Evolutionary conservation across 2,797 vertebrate species (phyloP).

Genomic region (Eurystomus glaucurus): DNA sequence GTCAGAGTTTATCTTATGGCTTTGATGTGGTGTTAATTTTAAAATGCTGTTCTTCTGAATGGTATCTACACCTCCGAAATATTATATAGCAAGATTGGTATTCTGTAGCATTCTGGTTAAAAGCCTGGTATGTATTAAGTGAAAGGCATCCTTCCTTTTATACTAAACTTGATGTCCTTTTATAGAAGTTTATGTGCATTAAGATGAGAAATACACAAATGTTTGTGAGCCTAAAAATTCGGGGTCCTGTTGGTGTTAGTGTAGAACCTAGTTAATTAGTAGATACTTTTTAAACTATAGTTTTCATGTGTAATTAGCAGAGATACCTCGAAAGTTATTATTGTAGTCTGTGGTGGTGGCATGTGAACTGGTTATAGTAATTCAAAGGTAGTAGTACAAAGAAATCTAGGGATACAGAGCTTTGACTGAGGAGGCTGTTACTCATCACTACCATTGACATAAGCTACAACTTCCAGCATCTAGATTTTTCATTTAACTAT

Average conservation of each 20-base stretch:
- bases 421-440: background rate
- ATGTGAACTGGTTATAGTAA: background rate
- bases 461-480: background rate
- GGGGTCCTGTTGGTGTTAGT: background rate
- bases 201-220: background rate
- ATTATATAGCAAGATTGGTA: background rate
- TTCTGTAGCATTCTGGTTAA: background rate
- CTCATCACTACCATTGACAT: background rate
- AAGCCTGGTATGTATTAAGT: background rate
- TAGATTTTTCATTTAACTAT: background rate
- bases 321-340: background rate
- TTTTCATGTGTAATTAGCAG: background rate
- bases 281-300: background rate
- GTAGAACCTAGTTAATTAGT: background rate
- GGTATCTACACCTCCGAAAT: background rate
- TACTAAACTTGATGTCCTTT: background rate
- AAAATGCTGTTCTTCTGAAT: background rate
- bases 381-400: background rate
- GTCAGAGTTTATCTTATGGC: background rate
- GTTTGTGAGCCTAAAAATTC: background rate
- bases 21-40: background rate
- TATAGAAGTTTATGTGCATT: background rate
- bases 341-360: background rate
- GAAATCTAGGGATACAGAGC: background rate
- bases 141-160: background rate